phyloP scores from a whole-genome alignment of 2,797 vertebrate species.

The Tapirus indicus region DNA sequence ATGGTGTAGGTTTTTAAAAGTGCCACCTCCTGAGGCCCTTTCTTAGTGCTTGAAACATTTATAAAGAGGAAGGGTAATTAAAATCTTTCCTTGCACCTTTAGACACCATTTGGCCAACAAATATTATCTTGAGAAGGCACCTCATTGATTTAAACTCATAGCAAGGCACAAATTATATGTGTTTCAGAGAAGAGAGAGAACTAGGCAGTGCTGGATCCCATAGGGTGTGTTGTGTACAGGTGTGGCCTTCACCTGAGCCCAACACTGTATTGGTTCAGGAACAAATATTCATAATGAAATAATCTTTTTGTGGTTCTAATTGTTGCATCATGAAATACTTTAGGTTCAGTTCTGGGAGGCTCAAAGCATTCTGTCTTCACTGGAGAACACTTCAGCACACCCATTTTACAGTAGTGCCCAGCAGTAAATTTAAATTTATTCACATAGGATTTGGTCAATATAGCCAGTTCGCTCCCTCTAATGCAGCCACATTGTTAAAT shows the following conservation, averaged over 20 bases:
- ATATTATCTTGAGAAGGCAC: background rate
- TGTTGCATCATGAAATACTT: background rate
- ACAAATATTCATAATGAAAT: background rate
- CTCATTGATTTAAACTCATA: background rate
- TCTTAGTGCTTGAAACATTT: background rate
- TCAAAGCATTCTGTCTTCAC: background rate
- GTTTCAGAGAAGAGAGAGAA: background rate
- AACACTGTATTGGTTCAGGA: background rate
- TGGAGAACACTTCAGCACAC: background rate
- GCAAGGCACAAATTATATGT: background rate
- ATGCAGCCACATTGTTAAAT: background rate
- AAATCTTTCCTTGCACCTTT: background rate
- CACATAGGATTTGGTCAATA: background rate
- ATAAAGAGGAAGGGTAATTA: background rate
- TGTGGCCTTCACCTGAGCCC: background rate
- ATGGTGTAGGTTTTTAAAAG: background rate
- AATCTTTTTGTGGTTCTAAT: background rate
- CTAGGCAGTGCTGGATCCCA: background rate
- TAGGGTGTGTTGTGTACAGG: rapidly evolving
- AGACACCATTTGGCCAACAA: background rate
- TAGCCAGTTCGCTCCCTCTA: background rate
- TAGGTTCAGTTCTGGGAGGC: background rate
- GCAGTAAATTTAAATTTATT: background rate
- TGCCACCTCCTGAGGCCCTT: background rate
- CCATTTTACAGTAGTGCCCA: background rate